These are phyloP conservation scores for Lineus longissimus DNA, from an alignment of 1,140 invertebrate genomes.

Conservation along the genomic window DNA sequence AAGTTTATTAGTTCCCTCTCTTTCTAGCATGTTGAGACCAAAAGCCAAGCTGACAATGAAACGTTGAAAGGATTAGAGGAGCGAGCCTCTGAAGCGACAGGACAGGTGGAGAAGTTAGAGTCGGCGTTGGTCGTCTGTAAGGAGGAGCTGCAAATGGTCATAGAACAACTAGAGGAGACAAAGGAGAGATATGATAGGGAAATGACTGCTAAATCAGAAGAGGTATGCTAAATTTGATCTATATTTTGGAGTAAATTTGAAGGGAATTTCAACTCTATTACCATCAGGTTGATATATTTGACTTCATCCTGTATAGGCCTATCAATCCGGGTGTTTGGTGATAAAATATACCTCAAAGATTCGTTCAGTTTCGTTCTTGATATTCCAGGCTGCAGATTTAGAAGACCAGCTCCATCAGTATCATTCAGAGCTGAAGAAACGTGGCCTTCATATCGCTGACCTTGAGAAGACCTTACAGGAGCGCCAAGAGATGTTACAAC, in stretches of 20 bases:
- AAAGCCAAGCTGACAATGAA: conserved; percentile 24
- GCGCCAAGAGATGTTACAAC: conserved; percentile 33
- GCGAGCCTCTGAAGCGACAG: conserved; percentile 28
- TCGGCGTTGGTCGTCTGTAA: conserved; percentile 33
- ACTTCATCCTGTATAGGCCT: too few relatives aligned
- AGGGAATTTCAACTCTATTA: too few relatives aligned
- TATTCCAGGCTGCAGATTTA: too few relatives aligned
- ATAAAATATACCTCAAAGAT: too few relatives aligned
- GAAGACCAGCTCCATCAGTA: too few relatives aligned
- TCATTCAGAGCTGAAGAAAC: too few relatives aligned
- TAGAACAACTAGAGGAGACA: conserved; percentile 34
- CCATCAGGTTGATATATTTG: too few relatives aligned
- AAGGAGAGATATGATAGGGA: conserved; percentile 39
- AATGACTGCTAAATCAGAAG: conserved; percentile 29
- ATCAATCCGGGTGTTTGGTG: too few relatives aligned
- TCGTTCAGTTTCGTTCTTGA: too few relatives aligned
- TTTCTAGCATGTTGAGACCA: conserved; percentile 29
- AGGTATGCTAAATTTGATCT: conserved; percentile 19
- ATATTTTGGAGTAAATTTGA: too few relatives aligned
- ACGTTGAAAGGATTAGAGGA: conserved; percentile 26
- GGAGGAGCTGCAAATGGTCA: conserved; percentile 36
- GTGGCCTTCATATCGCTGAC: conserved; percentile 21
- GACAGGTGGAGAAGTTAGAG: conserved; percentile 38
- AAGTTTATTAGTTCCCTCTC: background rate
- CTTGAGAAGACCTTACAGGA: conserved; percentile 30